phyloP scores from a whole-genome alignment of 2,888 invertebrate genomes.

The Mylabris sibirica region DNA sequence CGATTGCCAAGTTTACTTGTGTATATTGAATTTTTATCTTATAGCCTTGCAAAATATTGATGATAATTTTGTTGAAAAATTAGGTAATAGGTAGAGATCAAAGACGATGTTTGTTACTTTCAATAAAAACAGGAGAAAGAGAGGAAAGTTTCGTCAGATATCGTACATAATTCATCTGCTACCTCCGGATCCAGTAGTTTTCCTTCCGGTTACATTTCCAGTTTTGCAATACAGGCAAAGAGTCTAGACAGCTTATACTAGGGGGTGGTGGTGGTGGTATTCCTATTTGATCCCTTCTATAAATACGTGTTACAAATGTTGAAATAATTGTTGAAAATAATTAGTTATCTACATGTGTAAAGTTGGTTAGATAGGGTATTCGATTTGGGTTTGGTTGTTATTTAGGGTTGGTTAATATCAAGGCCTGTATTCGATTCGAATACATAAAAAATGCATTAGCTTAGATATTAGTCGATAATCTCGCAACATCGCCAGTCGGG shows the following conservation, averaged over 20 bases:
- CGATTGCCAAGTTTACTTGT: background rate
- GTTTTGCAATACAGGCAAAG: constrained; percentile 39
- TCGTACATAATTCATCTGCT: constrained; percentile 61
- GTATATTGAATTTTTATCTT: background rate
- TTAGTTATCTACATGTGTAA: constrained; percentile 23
- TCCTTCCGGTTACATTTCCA: constrained; percentile 62
- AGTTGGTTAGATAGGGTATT: constrained; percentile 5
- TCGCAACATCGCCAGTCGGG: constrained; percentile 51
- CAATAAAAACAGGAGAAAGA: constrained; percentile 26
- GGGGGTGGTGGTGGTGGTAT: too few species aligned
- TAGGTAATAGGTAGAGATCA: too few species aligned
- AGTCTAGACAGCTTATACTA: constrained; percentile 47
- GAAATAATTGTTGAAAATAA: constrained; percentile 38
- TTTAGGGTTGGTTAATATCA: too few species aligned
- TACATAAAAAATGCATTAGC: constrained; percentile 58
- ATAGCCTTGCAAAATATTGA: constrained; percentile 34
- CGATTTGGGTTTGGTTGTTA: background rate
- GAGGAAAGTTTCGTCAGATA: constrained; percentile 50
- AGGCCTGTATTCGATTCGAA: constrained; percentile 27
- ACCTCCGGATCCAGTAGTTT: constrained; percentile 59
- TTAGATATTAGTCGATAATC: constrained; percentile 57
- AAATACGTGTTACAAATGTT: constrained; percentile 47
- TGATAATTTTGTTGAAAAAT: constrained; percentile 35
- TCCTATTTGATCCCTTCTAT: constrained; percentile 32
- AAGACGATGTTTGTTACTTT: too few species aligned